These are phyloP conservation scores for Xyliphius kryptos DNA, from an alignment of 2,113 vertebrate genomes.

Conservation along the genomic window DNA sequence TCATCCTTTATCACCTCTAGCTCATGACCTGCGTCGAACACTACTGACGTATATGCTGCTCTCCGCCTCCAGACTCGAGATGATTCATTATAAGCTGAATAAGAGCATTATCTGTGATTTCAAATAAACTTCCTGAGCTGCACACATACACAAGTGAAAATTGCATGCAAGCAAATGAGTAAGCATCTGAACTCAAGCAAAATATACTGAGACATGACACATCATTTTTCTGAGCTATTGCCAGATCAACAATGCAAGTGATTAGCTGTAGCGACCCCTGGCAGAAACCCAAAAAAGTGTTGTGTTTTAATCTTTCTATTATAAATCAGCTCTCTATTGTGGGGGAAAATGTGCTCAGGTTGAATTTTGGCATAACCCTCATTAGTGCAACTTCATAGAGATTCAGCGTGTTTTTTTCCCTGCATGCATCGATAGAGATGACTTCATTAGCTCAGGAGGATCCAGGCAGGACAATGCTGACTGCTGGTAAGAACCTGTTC, in stretches of 20 bases:
- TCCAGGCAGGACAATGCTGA: slow-evolving; percentile 21
- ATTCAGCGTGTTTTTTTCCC: slow-evolving; percentile 15
- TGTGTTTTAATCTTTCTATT: no score
- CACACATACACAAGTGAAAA: not conserved
- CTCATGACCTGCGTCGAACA: not conserved
- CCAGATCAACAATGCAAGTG: no score
- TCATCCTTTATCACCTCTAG: not conserved
- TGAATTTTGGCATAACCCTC: slow-evolving; percentile 32
- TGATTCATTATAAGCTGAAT: not conserved
- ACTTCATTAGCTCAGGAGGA: slow-evolving; percentile 39
- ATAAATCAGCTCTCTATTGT: no score
- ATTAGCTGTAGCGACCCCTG: no score
- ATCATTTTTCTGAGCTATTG: no score
- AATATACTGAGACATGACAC: no score
- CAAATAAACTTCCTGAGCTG: not conserved
- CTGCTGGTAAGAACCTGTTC: slow-evolving; percentile 25
- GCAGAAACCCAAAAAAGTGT: no score
- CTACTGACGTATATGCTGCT: not conserved
- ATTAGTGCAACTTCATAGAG: slow-evolving; percentile 27
- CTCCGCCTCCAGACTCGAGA: not conserved
- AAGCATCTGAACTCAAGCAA: no score
- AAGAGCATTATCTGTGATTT: not conserved
- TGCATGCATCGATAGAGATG: no score
- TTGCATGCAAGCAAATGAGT: not conserved
- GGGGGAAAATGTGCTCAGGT: slow-evolving; percentile 21